Evolutionary conservation across 1,140 invertebrate species (phyloP).

Genomic region (Drosophila parvula): DNA sequence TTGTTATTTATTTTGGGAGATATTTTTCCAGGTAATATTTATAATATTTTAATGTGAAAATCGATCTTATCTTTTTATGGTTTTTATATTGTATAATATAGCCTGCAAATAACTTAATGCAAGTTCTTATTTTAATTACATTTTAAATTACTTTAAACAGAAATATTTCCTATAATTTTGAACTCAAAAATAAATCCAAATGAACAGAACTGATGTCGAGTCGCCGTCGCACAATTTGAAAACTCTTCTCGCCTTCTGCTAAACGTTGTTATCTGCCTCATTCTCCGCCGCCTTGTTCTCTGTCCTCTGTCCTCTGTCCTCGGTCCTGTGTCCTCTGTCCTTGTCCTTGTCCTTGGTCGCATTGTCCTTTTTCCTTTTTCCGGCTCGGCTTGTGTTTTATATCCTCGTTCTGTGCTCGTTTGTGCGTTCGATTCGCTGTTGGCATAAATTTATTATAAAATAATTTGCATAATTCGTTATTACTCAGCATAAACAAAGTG

Average conservation of each 20-base stretch:
- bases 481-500: constrained; percentile 83
- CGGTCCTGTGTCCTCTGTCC: background rate
- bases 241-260: constrained; percentile 70
- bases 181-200: background rate
- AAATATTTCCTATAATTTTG: background rate
- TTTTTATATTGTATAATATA: background rate
- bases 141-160: background rate
- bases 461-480: constrained; percentile 83
- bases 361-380: constrained; percentile 17
- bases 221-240: constrained; percentile 12
- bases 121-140: background rate
- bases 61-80: too few relatives aligned
- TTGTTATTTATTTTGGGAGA: too few relatives aligned
- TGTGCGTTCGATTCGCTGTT: constrained; percentile 71
- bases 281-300: constrained; percentile 16
- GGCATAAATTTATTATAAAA: constrained; percentile 83
- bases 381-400: constrained; percentile 60
- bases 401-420: constrained; percentile 69
- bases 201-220: background rate
- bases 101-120: background rate
- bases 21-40: too few relatives aligned
- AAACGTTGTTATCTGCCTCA: constrained; percentile 75
- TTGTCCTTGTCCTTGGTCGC: constrained; percentile 3
- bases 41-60: too few relatives aligned
- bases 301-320: constrained; percentile 16